Base-by-base conservation (phyloP, 2,888 invertebrate genomes). In the Torymus aiolomorphi region DNA sequence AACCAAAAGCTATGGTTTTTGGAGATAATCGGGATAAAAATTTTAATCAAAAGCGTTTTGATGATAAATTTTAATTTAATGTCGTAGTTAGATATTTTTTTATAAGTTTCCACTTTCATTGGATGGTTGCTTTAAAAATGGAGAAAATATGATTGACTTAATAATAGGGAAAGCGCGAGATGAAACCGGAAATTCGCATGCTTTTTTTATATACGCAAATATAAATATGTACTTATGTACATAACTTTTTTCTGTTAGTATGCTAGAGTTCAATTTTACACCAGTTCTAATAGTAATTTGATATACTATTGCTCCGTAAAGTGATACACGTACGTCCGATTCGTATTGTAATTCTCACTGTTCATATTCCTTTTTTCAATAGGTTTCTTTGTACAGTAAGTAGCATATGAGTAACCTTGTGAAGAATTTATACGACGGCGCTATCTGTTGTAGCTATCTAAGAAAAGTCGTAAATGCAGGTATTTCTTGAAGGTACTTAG, bases 161-260 rank as follows among this genome's bases (percentile, higher is more conserved):
- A 12, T 31, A 63, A 10, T 14, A 62, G 12, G 14, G 42, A 24
- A 13, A 10, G 13, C 61, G 13, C 42, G 16, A 63, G 4, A 63
- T 63, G 42, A 65, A 65, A 63, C 14, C 5, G 16, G 8, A 42
- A 42, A 8, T 42, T 42, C 8, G 18, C 10, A 12, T 42, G 42
- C 20, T 10, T 65, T 51, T 66, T 49, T 51, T 51, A 18, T 54
- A 18, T 42, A 11, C 57, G 4, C 14, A 51, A 8, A 49, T 65
- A 75, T 66, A 75, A 66, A 73, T 65, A 65, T 74, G 67, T 67
- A 67, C 67, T 67, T 67, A 24, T 67, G 66, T 75, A 65, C 42
- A 73, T 63, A 74, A n/a, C 8, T 56, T 54, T 52, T 63, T 57
- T 24, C 20, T 59, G 12, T 57, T 65, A 75, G 74, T 57, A 59